Evolutionary conservation across 2,888 invertebrate genomes (phyloP).

Genomic region (Coenonympha glycerion): DNA sequence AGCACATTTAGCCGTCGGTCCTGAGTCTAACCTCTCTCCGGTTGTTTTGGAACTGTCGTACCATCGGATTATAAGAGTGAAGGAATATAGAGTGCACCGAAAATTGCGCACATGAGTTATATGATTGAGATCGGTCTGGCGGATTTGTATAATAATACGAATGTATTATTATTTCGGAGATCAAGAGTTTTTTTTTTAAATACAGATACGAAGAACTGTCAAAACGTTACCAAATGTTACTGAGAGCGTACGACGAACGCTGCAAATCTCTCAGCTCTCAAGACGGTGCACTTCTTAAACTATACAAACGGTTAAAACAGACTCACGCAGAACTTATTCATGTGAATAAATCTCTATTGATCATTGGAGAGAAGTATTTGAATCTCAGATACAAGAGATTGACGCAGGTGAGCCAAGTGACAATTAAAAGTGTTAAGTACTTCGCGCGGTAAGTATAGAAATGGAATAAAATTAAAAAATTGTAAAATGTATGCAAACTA

Average conservation of each 20-base stretch:
- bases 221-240: slow-evolving; percentile 51
- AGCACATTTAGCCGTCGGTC: too few relatives aligned
- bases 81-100: too few relatives aligned
- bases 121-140: too few relatives aligned
- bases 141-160: too few relatives aligned
- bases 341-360: slow-evolving; percentile 47
- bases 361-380: slow-evolving; percentile 58
- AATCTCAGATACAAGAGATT: slow-evolving; percentile 45
- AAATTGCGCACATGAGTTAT: too few relatives aligned
- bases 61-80: too few relatives aligned
- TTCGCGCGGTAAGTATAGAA: too few relatives aligned
- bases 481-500: too few relatives aligned
- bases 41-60: too few relatives aligned
- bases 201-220: slow-evolving; percentile 60
- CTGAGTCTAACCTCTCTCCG: too few relatives aligned
- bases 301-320: slow-evolving; percentile 36
- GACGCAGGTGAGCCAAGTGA: slow-evolving; percentile 35
- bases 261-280: slow-evolving; percentile 37
- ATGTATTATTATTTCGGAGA: too few relatives aligned
- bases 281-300: slow-evolving; percentile 38
- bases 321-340: slow-evolving; percentile 43
- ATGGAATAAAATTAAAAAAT: too few relatives aligned
- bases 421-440: background rate
- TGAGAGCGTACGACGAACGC: slow-evolving; percentile 50
- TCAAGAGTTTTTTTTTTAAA: background rate